Percentiles rank a stretch among this genome's conserved stretches.
Evolutionary conservation across 2,888 invertebrate species (phyloP).

Genomic region (Polietes domitor): DNA sequence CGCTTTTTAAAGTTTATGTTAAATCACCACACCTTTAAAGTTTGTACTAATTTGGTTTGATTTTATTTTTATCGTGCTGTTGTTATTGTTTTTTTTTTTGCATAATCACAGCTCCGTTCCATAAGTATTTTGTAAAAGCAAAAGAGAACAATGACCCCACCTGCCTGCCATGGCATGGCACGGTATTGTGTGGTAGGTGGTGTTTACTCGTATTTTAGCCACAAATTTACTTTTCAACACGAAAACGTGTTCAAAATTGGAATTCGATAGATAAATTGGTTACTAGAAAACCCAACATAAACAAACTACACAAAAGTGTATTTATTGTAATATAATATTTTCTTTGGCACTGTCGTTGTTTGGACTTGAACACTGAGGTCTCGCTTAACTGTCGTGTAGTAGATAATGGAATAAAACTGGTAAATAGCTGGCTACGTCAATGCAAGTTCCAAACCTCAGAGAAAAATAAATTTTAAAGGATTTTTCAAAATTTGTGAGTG

Average conservation of each 20-base stretch:
- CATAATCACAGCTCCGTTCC: conserved; percentile 48
- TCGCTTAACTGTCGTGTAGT: no score
- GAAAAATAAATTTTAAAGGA: no score
- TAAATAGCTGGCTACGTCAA: no score
- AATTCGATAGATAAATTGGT: conserved; percentile 52
- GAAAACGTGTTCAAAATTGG: conserved; percentile 63
- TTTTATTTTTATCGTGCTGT: neutral
- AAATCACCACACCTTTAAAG: conserved; percentile 32
- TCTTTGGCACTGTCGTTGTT: neutral
- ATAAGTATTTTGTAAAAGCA: conserved; percentile 43
- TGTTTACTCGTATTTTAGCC: conserved; percentile 21
- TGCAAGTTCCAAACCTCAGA: no score
- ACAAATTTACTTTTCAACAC: conserved; percentile 45
- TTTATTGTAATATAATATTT: neutral
- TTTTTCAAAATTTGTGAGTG: no score
- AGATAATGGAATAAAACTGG: no score
- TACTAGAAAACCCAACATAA: conserved; percentile 42
- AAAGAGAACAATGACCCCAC: conserved; percentile 65
- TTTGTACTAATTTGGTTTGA: conserved; percentile 26
- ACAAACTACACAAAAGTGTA: neutral
- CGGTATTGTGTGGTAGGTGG: neutral
- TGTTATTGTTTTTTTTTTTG: conserved; percentile 38
- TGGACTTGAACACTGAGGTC: no score
- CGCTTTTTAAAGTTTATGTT: neutral
- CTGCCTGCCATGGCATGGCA: conserved; percentile 49